Conservation (phyloP, 2,797 vertebrate genomes). For the Acanthurus tractus region DNA sequence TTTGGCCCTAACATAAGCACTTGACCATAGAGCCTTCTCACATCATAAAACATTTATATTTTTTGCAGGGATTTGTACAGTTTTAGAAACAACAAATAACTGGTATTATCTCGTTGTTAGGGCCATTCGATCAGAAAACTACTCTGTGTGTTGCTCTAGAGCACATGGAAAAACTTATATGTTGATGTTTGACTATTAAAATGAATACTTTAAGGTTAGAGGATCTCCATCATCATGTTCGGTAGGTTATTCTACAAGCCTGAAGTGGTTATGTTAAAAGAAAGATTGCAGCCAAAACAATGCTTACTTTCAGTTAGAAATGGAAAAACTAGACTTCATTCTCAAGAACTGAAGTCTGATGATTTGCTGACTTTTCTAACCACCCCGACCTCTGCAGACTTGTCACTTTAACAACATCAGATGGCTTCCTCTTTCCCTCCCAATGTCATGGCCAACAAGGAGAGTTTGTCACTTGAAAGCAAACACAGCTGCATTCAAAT, state of each 20-base stretch:
- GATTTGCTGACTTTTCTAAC: too few species aligned
- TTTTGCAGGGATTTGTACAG: neutral
- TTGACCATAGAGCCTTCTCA: neutral
- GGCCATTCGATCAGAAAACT: neutral
- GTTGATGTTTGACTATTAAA: too few species aligned
- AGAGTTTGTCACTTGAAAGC: neutral
- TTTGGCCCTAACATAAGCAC: neutral
- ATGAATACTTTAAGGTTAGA: neutral
- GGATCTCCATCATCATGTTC: neutral
- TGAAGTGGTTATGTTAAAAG: too few species aligned
- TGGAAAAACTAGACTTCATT: too few species aligned
- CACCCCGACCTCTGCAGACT: too few species aligned
- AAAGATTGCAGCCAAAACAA: too few species aligned
- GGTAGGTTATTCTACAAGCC: too few species aligned
- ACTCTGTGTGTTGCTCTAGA: neutral
- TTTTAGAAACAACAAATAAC: neutral
- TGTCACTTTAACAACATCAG: neutral
- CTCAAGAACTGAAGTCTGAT: too few species aligned
- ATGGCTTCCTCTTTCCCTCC: neutral
- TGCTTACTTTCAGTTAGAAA: too few species aligned
- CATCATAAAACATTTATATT: neutral
- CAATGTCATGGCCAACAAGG: too few species aligned
- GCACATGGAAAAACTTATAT: too few species aligned
- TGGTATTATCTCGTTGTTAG: neutral
- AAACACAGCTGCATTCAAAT: neutral